Evolutionary conservation across 2,797 vertebrate genomes (phyloP), one percentile per base, ranked within the genome.

Genomic region (Typhlichthys subterraneus): DNA sequence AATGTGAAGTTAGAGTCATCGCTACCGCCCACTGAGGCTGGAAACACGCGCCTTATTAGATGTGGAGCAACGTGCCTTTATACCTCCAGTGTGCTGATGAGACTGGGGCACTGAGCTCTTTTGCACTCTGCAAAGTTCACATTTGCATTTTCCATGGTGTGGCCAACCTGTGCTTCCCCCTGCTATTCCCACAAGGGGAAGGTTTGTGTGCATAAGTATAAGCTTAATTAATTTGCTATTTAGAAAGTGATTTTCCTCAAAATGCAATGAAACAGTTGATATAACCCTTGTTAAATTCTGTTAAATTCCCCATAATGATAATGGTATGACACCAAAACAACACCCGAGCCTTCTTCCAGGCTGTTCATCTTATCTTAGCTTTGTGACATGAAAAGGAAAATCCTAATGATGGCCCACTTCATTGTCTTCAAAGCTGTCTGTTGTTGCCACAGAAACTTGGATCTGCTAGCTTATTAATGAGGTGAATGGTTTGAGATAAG

Each of bases 91-190:
- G 64, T 76, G 74, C 71, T 67, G 63, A 69, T 70, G 74, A 80
- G 74, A 81, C 70, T 61, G n/a, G 23, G 72, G 59, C 70, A 72
- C 74, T 77, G 56, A 76, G 80, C 76, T 59, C 62, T 63, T 61
- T 69, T 15, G 29, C 63, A 61, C 62, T 73, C 59, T 80, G 80
- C 70, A 91, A 92, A 90, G 90, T 91, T 90, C 85, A 91, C 87
- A 91, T 93, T 92, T 89, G 87, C 89, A 93, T 91, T 86, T 81
- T 59, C 65, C 67, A 75, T 68, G 65, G 57, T 63, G 58, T 65
- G 57, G 53, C 29, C 13, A 57, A 62, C 61, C 65, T 76, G 63
- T 57, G 8, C 79, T 61, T 70, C 8, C 15, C 42, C 57, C 61
- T 63, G 0, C 57, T 48, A 64, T 65, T 70, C 19, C 57, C 49